Evolutionary conservation across 2,113 vertebrate genomes (phyloP).

Genomic region (Siniperca chuatsi): DNA sequence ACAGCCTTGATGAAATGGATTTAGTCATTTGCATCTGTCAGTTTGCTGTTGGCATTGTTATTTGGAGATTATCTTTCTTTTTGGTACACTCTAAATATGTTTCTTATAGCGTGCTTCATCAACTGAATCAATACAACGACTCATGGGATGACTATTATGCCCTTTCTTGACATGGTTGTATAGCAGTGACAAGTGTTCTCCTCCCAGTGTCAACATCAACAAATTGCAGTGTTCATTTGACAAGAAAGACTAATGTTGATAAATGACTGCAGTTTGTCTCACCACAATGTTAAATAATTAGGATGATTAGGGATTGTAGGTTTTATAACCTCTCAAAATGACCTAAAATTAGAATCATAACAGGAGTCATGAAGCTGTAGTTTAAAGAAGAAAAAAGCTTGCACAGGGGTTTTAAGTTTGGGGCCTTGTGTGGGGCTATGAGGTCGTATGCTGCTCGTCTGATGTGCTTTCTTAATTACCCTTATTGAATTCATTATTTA

Average conservation of each 20-base stretch:
- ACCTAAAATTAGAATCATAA: slow-evolving; percentile 12
- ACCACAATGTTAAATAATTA: slow-evolving; percentile 10
- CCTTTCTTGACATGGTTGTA: slow-evolving; percentile 6
- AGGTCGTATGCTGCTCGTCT: slow-evolving; percentile 61
- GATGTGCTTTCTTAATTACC: slow-evolving; percentile 81
- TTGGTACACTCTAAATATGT: slow-evolving; percentile 4
- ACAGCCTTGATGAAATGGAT: slow-evolving; percentile 44
- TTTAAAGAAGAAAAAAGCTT: slow-evolving; percentile 29
- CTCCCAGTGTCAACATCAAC: slow-evolving; percentile 19
- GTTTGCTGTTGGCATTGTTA: slow-evolving; percentile 63
- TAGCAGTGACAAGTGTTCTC: slow-evolving; percentile 15
- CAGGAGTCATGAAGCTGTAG: slow-evolving; percentile 32
- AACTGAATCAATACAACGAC: slow-evolving; percentile 28
- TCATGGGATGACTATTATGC: slow-evolving; percentile 11
- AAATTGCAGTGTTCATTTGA: slow-evolving; percentile 8
- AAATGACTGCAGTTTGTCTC: not conserved
- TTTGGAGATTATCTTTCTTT: slow-evolving; percentile 54
- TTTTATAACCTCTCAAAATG: not conserved
- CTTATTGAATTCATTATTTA: slow-evolving; percentile 82
- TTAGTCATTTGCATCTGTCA: slow-evolving; percentile 37
- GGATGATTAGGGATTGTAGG: slow-evolving; percentile 9
- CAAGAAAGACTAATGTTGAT: slow-evolving; percentile 1
- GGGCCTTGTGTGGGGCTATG: slow-evolving; percentile 38
- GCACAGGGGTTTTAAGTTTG: slow-evolving; percentile 29
- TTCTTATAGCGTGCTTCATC: slow-evolving; percentile 13